phyloP scores from a whole-genome alignment of 2,797 vertebrate genomes.

The Calcarius lapponicus region DNA sequence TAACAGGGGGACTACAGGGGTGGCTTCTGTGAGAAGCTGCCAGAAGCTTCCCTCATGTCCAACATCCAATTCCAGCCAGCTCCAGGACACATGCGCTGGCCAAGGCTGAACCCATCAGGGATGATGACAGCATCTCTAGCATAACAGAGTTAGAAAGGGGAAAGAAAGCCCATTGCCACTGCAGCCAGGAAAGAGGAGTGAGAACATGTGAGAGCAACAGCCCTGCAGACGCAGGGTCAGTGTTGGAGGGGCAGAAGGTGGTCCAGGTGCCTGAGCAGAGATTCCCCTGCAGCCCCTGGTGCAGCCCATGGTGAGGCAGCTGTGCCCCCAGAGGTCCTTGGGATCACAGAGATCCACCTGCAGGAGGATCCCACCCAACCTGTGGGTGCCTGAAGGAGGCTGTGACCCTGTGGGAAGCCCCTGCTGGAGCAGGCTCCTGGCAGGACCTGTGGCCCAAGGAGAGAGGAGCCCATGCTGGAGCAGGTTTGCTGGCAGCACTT shows the following conservation, averaged over 20 bases:
- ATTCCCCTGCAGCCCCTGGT: neutral
- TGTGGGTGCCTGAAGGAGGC: neutral
- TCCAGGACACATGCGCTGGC: neutral
- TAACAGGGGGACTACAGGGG: neutral
- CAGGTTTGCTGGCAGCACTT: neutral
- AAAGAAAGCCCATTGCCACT: neutral
- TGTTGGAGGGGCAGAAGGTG: neutral
- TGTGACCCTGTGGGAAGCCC: neutral
- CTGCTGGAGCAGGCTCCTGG: neutral
- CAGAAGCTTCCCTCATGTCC: neutral
- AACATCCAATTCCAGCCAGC: neutral
- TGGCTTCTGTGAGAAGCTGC: neutral
- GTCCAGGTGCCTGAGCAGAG: fast-evolving
- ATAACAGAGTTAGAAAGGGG: neutral
- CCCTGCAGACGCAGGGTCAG: neutral
- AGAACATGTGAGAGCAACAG: neutral
- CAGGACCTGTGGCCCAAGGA: neutral
- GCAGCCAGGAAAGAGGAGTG: neutral
- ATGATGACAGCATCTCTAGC: neutral
- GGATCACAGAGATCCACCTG: too few species aligned
- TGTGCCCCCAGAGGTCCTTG: neutral
- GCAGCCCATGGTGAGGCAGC: neutral
- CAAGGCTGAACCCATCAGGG: neutral
- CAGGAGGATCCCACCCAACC: neutral
- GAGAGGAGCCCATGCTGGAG: neutral